phyloP scores from a whole-genome alignment of 2,797 vertebrate species.

The Anguilla megastoma region DNA sequence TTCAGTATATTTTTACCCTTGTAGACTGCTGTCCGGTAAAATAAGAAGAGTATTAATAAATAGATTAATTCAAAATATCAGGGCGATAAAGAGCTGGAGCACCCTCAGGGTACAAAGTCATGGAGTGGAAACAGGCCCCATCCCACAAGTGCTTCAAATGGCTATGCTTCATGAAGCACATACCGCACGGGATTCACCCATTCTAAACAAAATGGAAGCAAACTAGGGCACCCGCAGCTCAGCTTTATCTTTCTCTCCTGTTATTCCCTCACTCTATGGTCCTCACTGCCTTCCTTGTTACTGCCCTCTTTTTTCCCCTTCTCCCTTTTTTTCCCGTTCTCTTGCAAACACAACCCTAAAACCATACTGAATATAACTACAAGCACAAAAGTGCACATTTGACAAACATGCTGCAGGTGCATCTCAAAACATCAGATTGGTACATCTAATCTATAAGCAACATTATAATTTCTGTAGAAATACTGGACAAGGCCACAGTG shows the following conservation, averaged over 20 bases:
- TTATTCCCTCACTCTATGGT: not conserved
- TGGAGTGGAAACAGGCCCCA: conserved; percentile 13
- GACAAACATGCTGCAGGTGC: not conserved
- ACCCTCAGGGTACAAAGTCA: not conserved
- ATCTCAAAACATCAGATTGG: not conserved
- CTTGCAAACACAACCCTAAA: not conserved
- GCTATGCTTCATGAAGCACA: not conserved
- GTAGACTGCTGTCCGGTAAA: not conserved
- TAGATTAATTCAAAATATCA: not conserved
- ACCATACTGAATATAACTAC: not conserved
- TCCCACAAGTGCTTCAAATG: not conserved
- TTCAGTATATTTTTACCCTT: conserved; percentile 10
- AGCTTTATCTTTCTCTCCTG: not conserved
- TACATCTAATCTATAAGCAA: no score
- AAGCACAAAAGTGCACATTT: not conserved
- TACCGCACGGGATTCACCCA: not conserved
- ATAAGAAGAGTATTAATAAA: not conserved
- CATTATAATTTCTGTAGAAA: not conserved
- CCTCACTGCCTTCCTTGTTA: not conserved
- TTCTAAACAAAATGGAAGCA: conserved; percentile 7
- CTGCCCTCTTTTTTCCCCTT: not conserved
- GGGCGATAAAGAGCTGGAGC: conserved; percentile 1
- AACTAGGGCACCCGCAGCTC: conserved; percentile 17
- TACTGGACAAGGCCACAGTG: not conserved
- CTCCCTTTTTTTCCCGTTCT: not conserved